phyloP scores from a whole-genome alignment of 2,888 invertebrate genomes.

The Podabrus alpinus region DNA sequence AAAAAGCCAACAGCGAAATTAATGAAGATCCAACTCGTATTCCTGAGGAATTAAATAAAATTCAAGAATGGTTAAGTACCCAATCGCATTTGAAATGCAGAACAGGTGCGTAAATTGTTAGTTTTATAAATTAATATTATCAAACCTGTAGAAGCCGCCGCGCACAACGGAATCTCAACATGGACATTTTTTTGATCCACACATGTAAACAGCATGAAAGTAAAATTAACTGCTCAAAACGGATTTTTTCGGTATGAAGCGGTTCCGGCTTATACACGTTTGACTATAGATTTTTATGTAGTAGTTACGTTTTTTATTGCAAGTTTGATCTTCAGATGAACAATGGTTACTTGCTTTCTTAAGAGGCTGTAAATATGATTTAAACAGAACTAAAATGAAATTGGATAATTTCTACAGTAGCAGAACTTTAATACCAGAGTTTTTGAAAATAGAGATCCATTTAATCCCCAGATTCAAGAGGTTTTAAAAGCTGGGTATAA shows the following conservation, averaged over 20 bases:
- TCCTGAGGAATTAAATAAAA: slow-evolving; percentile 56
- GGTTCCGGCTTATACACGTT: too few relatives aligned
- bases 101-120: slow-evolving; percentile 56
- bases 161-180: too few relatives aligned
- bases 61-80: slow-evolving; percentile 62
- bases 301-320: not conserved
- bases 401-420: slow-evolving; percentile 64
- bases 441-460: slow-evolving; percentile 59
- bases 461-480: slow-evolving; percentile 40
- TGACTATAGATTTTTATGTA: too few relatives aligned
- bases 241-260: too few relatives aligned
- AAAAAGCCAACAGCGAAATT: slow-evolving; percentile 58
- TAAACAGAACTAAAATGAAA: slow-evolving; percentile 61
- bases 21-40: slow-evolving; percentile 60
- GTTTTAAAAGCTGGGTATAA: slow-evolving; percentile 54
- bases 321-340: slow-evolving; percentile 54
- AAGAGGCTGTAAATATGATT: slow-evolving; percentile 61
- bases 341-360: slow-evolving; percentile 61
- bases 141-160: too few relatives aligned
- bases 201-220: too few relatives aligned
- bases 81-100: slow-evolving; percentile 62
- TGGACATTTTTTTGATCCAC: too few relatives aligned
- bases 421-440: slow-evolving; percentile 62
- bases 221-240: too few relatives aligned
- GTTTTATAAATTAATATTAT: too few relatives aligned